Percentiles rank a stretch among this genome's conserved stretches.
These are phyloP conservation scores for Corticium candelabrum DNA, from an alignment of 37 sponge, comb jelly and placozoan genomes.

Conservation along the genomic window DNA sequence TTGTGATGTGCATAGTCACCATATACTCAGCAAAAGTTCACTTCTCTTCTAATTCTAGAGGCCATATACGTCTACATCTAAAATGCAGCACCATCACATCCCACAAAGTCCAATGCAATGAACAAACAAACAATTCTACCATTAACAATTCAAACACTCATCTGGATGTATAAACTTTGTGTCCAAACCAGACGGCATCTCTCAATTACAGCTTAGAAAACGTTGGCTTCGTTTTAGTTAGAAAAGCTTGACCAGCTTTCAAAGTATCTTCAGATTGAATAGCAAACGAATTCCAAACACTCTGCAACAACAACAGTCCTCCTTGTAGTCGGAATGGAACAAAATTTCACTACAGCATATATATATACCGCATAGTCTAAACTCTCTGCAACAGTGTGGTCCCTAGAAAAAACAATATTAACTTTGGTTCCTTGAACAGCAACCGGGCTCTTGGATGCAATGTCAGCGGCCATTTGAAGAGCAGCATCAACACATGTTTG, in stretches of 20 bases:
- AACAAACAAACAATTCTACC: too few relatives aligned
- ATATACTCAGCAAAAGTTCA: too few relatives aligned
- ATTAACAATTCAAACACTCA: too few relatives aligned
- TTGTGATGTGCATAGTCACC: too few relatives aligned
- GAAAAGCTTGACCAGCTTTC: slow-evolving; percentile 40
- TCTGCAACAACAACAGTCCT: too few relatives aligned
- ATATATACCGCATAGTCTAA: slow-evolving; percentile 57
- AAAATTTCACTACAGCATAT: not conserved
- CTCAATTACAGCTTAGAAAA: slow-evolving; percentile 75
- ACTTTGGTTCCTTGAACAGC: slow-evolving; percentile 81
- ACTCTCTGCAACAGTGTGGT: slow-evolving; percentile 72
- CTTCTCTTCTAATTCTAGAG: too few relatives aligned
- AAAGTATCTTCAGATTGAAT: slow-evolving; percentile 71
- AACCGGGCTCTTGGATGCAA: slow-evolving; percentile 90
- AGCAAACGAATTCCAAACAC: slow-evolving; percentile 71
- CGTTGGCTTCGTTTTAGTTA: slow-evolving; percentile 54
- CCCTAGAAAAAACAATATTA: slow-evolving; percentile 81
- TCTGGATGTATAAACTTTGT: too few relatives aligned
- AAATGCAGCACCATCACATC: too few relatives aligned
- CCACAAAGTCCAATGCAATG: too few relatives aligned
- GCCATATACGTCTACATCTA: too few relatives aligned
- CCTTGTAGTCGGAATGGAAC: too few relatives aligned
- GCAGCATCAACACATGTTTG: slow-evolving; percentile 43
- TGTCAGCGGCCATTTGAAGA: slow-evolving; percentile 45
- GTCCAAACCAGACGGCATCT: too few relatives aligned